Conservation (phyloP, 2,113 vertebrate species). For the Menidia beryllina region DNA sequence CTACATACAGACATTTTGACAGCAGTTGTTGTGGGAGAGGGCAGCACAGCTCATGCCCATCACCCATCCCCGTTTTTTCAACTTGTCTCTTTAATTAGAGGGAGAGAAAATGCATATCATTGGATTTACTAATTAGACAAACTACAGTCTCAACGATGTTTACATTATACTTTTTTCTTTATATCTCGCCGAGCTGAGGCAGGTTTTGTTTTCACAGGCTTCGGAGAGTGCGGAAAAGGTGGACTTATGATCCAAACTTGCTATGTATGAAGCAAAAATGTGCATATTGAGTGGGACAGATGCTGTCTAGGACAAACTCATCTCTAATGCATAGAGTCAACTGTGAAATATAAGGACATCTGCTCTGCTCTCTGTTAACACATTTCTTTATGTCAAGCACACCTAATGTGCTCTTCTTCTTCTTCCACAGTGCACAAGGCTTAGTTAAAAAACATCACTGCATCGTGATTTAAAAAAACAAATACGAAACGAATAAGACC, state of each 20-base stretch:
- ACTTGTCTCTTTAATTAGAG: conserved; percentile 38
- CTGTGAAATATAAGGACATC: conserved; percentile 60
- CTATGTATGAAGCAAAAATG: conserved; percentile 42
- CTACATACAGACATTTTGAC: conserved; percentile 27
- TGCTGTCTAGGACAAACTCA: conserved; percentile 55
- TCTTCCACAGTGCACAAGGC: conserved; percentile 6
- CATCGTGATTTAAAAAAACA: conserved; percentile 10
- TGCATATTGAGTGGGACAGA: conserved; percentile 51
- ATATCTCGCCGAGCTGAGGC: conserved; percentile 16
- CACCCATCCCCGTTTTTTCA: conserved; percentile 30
- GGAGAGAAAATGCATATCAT: conserved; percentile 40
- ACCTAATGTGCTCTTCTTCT: conserved; percentile 14
- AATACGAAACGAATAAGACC: background rate
- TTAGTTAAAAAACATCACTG: conserved; percentile 6
- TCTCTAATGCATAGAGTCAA: conserved; percentile 48
- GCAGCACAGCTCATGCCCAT: conserved; percentile 18
- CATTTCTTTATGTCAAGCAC: conserved; percentile 38
- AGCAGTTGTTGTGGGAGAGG: conserved; percentile 21
- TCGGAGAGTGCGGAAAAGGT: conserved; percentile 13
- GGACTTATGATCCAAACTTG: conserved; percentile 37
- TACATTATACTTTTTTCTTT: conserved; percentile 29
- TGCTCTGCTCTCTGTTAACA: conserved; percentile 43
- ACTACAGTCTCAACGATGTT: conserved; percentile 34
- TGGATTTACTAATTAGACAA: conserved; percentile 55
- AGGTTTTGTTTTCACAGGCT: conserved; percentile 25